These are phyloP conservation scores for Caranx ignobilis DNA, from an alignment of 2,113 vertebrate species.

Conservation along the genomic window DNA sequence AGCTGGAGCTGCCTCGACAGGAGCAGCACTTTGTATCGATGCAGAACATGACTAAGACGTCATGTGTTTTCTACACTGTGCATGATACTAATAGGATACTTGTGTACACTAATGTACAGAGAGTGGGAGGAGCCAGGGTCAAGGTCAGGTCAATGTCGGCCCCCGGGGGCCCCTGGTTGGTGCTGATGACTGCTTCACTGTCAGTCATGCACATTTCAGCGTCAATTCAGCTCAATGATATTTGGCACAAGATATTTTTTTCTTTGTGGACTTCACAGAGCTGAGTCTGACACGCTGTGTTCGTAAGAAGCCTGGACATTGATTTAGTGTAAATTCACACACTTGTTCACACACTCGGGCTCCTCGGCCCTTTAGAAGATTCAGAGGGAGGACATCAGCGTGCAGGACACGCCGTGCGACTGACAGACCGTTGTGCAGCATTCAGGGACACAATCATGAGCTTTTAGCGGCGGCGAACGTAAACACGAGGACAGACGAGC, in stretches of 20 bases:
- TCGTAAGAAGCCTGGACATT: no score
- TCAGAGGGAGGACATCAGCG: background rate
- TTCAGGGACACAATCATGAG: slow-evolving; percentile 21
- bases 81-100: slow-evolving; percentile 1
- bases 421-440: background rate
- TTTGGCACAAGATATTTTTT: background rate
- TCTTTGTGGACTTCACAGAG: no score
- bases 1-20: no score
- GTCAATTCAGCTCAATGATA: background rate
- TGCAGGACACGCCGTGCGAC: background rate
- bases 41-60: slow-evolving; percentile 7
- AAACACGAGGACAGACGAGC: slow-evolving; percentile 8
- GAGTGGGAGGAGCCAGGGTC: background rate
- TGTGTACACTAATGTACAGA: slow-evolving; percentile 12
- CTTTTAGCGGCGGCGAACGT: slow-evolving; percentile 22
- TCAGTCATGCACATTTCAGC: no score
- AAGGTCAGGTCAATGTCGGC: background rate
- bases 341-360: background rate
- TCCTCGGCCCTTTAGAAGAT: no score
- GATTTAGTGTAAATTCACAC: background rate
- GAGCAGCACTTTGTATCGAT: slow-evolving; percentile 1
- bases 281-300: background rate
- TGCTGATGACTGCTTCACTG: background rate
- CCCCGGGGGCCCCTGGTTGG: background rate
- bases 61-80: slow-evolving; percentile 10